Conservation (phyloP, 2,113 vertebrate genomes). For the Rhipidura dahli region DNA sequence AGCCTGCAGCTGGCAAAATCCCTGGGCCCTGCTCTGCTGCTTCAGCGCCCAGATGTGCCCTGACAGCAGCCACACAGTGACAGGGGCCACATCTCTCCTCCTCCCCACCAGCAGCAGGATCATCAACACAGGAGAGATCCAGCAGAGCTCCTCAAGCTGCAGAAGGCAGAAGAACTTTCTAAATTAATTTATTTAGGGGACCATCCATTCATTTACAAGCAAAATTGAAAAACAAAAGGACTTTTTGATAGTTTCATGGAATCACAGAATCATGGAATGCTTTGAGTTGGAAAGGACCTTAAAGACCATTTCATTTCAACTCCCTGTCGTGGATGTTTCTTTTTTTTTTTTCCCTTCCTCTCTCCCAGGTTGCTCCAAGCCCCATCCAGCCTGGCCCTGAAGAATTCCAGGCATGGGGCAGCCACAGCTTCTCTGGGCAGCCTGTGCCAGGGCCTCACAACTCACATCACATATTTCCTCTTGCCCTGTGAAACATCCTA, state of each 20-base stretch:
- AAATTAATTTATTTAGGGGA: neutral
- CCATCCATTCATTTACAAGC: neutral
- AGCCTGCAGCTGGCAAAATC: neutral
- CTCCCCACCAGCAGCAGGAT: neutral
- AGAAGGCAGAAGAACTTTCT: neutral
- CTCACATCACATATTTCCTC: neutral
- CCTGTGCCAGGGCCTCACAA: neutral
- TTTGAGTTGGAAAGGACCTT: neutral
- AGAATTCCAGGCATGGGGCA: neutral
- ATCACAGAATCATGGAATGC: neutral
- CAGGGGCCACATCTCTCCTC: neutral
- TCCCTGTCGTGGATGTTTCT: neutral
- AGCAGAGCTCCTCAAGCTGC: neutral
- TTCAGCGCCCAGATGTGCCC: neutral
- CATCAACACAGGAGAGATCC: rapidly evolving
- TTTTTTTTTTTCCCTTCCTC: neutral
- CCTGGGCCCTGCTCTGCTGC: neutral
- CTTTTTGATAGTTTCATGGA: neutral
- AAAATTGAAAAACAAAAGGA: neutral
- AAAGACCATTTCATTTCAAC: neutral
- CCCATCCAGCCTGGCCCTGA: neutral
- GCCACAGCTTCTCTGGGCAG: neutral
- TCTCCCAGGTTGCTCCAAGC: neutral
- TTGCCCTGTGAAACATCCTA: neutral
- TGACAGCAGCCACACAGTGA: neutral